A percentile compares a stretch with the other conserved stretches of the same genome.
These are phyloP conservation scores for Polydesmus complanatus DNA, from an alignment of 2,888 invertebrate genomes.

Conservation along the genomic window DNA sequence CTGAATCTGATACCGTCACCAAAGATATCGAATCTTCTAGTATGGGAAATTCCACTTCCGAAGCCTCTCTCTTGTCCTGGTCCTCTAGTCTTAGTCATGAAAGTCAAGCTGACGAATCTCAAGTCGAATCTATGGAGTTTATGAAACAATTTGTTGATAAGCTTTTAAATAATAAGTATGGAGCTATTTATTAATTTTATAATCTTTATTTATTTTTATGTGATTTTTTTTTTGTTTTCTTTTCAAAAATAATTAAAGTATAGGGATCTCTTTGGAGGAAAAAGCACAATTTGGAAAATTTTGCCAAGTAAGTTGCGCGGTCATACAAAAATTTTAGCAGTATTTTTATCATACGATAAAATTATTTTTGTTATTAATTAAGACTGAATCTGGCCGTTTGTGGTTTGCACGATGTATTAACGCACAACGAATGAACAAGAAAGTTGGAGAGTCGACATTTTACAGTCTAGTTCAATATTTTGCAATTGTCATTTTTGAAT, in stretches of 20 bases:
- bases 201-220: conserved; percentile 5
- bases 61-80: conserved; percentile 48
- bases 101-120: conserved; percentile 43
- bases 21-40: conserved; percentile 17
- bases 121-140: conserved; percentile 42
- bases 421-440: conserved; percentile 44
- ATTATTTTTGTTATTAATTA: not conserved
- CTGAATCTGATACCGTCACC: conserved; percentile 19
- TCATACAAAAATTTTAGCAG: not conserved
- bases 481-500: conserved; percentile 54
- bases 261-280: conserved; percentile 44
- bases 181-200: too few species aligned
- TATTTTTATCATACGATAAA: not conserved
- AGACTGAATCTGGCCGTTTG: conserved; percentile 46
- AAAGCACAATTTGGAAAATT: conserved; percentile 54
- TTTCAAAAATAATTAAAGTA: conserved; percentile 28
- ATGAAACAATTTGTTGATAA: conserved; percentile 49
- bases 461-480: conserved; percentile 55
- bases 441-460: conserved; percentile 50
- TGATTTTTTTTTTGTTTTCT: conserved; percentile 9
- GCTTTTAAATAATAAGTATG: conserved; percentile 12
- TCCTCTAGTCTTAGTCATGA: conserved; percentile 48
- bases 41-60: conserved; percentile 36
- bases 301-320: conserved; percentile 36
- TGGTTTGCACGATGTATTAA: conserved; percentile 56